Evolutionary conservation across 2,113 vertebrate genomes (phyloP), one percentile per base, ranked within the genome.

Genomic region (Protomyctophum bolini): DNA sequence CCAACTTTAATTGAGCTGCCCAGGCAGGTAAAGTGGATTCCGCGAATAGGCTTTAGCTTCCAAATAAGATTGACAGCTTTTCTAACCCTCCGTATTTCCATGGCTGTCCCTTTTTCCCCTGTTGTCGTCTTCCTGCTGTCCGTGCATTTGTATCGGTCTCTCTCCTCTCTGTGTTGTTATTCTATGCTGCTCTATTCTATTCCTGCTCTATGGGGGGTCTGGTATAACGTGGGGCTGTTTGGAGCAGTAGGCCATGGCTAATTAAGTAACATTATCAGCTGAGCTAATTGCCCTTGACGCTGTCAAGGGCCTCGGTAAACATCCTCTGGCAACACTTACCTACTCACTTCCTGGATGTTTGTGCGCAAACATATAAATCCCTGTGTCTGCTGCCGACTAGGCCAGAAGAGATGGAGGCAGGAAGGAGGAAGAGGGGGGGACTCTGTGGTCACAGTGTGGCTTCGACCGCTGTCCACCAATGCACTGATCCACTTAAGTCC

Each of bases 191-290:
- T 63, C 4, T 55, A 63, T 11, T 65, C 64, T 58, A 56, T 65
- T 47, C 48, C 60, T 57, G 15, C 33, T 41, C 33, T 10, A 58
- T 45, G 21, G 48, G 33, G 33, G 41, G 70, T 73, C 50, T 29
- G 48, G 63, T 21, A 21, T n/a, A n/a, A n/a, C 21, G 21, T 55
- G 41, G 8, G 64, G 66, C 78, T 72, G 72, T 72, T 86, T 70
- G 63, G 83, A 86, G 85, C 73, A 78, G 64, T 72, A 80, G 63
- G 66, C 65, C 63, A 71, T 64, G 75, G 61, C 79, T 85, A 85
- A 90, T 90, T 89, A 89, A 88, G 68, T 75, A 68, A n/a, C 71
- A 73, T 88, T 88, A 89, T 83, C 78, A 81, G 79, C 76, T 66
- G 59, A 60, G 66, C 76, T 89, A 89, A 92, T 91, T 89, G 85